Conservation (phyloP, 2,888 invertebrate species). For the Lasioglossum malachurum region DNA sequence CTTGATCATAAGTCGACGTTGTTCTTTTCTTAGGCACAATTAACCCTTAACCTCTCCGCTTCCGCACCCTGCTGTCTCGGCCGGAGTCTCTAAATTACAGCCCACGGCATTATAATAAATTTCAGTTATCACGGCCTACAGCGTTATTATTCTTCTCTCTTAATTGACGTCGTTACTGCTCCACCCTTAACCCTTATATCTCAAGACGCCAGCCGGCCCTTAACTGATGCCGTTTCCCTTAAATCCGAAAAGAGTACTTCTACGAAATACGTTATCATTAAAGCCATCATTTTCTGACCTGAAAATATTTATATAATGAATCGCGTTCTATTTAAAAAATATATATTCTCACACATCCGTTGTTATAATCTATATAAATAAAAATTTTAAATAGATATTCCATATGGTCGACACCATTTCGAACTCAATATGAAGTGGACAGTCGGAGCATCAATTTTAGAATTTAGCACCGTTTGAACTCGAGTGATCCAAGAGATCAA, state of each 20-base stretch:
- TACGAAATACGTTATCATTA: neutral
- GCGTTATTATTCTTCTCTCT: slow-evolving; percentile 9
- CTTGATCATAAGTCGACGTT: neutral
- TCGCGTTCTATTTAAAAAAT: neutral
- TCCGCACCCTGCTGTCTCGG: neutral
- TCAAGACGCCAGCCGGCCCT: neutral
- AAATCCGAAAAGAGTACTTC: neutral
- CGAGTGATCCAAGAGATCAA: neutral
- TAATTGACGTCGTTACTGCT: slow-evolving; percentile 14
- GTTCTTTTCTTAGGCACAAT: neutral
- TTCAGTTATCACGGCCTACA: slow-evolving; percentile 19
- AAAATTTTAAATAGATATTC: neutral
- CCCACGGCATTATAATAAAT: slow-evolving; percentile 18
- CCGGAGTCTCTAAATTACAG: slow-evolving; percentile 4
- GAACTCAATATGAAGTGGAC: neutral
- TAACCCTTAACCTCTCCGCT: slow-evolving; percentile 22
- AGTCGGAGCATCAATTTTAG: neutral
- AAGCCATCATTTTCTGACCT: neutral
- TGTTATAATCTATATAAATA: too few species aligned
- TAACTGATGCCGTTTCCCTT: neutral
- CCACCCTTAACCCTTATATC: neutral
- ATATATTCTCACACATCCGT: too few species aligned
- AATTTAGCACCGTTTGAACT: neutral
- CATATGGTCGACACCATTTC: neutral
- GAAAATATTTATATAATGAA: neutral